Evolutionary conservation across 2,888 invertebrate species (phyloP).

Genomic region (Portevinia maculata): DNA sequence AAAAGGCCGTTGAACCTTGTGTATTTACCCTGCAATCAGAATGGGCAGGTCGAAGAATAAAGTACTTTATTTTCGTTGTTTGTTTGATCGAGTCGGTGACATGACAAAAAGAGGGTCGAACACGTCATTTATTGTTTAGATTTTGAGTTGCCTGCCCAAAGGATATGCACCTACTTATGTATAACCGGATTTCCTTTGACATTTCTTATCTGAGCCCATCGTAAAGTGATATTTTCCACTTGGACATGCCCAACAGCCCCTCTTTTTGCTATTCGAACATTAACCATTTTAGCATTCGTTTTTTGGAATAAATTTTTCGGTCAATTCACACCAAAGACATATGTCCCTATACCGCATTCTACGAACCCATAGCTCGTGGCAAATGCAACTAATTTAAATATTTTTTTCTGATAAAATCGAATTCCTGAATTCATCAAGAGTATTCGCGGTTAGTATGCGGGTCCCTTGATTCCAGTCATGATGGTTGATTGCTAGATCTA

Average conservation of each 20-base stretch:
- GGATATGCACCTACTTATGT: constrained; percentile 2
- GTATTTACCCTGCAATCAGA: constrained; percentile 34
- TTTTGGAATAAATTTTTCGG: constrained; percentile 67
- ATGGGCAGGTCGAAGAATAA: constrained; percentile 3
- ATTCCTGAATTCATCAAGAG: constrained; percentile 56
- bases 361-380: constrained; percentile 44
- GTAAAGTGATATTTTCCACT: constrained; percentile 9
- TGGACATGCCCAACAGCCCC: constrained; percentile 16
- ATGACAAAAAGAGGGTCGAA: constrained; percentile 30
- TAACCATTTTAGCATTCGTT: background rate
- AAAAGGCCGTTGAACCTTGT: constrained; percentile 37
- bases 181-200: constrained; percentile 51
- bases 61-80: constrained; percentile 16
- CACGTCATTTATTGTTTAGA: constrained; percentile 23
- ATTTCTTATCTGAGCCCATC: background rate
- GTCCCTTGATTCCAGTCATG: constrained; percentile 44
- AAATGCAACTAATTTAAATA: constrained; percentile 55
- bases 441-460: constrained; percentile 50
- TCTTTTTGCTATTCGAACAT: constrained; percentile 13
- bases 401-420: constrained; percentile 58
- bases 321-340: constrained; percentile 67
- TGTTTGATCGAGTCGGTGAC: constrained; percentile 40
- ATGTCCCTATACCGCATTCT: constrained; percentile 61
- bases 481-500: constrained; percentile 51
- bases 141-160: constrained; percentile 38